A percentile compares a stretch with the other conserved stretches of the same genome.
phyloP scores from a whole-genome alignment of 2,797 vertebrate genomes.

The Megalops cyprinoides region DNA sequence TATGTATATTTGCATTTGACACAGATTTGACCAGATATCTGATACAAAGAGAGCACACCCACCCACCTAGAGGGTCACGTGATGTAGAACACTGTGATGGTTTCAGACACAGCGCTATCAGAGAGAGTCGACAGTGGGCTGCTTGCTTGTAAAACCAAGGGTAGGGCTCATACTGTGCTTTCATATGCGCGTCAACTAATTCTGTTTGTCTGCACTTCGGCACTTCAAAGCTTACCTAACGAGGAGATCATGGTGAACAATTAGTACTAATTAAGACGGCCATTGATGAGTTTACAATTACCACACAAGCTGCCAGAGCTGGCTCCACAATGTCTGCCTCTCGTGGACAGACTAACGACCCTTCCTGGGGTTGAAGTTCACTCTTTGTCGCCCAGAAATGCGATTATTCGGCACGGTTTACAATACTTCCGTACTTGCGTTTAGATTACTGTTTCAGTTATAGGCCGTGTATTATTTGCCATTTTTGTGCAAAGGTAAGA shows the following conservation, averaged over 20 bases:
- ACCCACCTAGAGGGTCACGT: neutral
- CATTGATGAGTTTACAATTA: conserved; percentile 70
- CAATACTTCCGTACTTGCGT: too few relatives aligned
- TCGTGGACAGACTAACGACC: conserved; percentile 52
- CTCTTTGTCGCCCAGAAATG: neutral
- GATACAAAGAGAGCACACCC: too few relatives aligned
- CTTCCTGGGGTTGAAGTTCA: conserved; percentile 22
- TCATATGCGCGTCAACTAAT: conserved; percentile 58
- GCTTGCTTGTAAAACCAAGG: neutral
- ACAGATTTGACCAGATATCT: too few relatives aligned
- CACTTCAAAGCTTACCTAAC: conserved; percentile 73
- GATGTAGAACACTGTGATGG: neutral
- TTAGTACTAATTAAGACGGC: conserved; percentile 70
- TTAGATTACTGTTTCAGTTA: too few relatives aligned
- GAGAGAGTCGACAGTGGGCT: conserved; percentile 1
- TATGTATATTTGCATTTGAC: too few relatives aligned
- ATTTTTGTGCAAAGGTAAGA: conserved; percentile 4
- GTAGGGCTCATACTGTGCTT: conserved; percentile 48
- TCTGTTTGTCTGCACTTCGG: conserved; percentile 56
- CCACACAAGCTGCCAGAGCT: conserved; percentile 48
- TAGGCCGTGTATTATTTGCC: too few relatives aligned
- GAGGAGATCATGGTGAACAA: conserved; percentile 71
- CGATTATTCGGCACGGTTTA: conserved; percentile 19
- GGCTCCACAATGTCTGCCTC: conserved; percentile 76
- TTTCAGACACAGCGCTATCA: neutral